These are phyloP conservation scores for Melanotaenia duboulayi DNA, from an alignment of 2,113 vertebrate genomes.

Conservation along the genomic window DNA sequence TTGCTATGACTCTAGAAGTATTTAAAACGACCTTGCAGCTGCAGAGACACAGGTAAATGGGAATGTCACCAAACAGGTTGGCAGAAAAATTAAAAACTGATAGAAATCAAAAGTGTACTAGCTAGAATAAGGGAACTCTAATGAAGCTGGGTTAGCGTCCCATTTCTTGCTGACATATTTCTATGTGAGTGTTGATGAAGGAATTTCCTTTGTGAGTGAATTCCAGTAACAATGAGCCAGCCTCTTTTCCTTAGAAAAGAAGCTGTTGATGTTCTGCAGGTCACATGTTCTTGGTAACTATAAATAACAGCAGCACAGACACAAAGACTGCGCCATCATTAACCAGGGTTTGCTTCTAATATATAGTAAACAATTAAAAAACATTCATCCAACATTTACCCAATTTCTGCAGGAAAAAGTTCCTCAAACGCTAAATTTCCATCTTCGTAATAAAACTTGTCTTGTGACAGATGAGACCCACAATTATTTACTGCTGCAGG, in stretches of 20 bases:
- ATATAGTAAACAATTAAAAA: too few species aligned
- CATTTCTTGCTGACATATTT: constrained; percentile 9
- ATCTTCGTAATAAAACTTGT: too few species aligned
- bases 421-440: background rate
- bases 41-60: too few species aligned
- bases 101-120: too few species aligned
- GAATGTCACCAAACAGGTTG: too few species aligned
- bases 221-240: constrained; percentile 56
- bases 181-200: constrained; percentile 32
- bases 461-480: background rate
- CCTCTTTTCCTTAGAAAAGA: constrained; percentile 38
- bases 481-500: background rate
- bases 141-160: background rate
- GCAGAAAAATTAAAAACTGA: too few species aligned
- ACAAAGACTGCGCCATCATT: background rate
- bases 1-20: too few species aligned
- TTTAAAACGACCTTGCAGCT: too few species aligned
- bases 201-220: constrained; percentile 58
- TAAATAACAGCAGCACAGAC: constrained; percentile 23
- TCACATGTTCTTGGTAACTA: constrained; percentile 1
- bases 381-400: too few species aligned
- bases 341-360: background rate
- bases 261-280: constrained; percentile 8
- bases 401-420: background rate
- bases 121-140: too few species aligned